Percentiles rank a stretch among this genome's conserved stretches.
Evolutionary conservation across 2,113 vertebrate genomes (phyloP).

Genomic region (Cynopterus brachyotis): DNA sequence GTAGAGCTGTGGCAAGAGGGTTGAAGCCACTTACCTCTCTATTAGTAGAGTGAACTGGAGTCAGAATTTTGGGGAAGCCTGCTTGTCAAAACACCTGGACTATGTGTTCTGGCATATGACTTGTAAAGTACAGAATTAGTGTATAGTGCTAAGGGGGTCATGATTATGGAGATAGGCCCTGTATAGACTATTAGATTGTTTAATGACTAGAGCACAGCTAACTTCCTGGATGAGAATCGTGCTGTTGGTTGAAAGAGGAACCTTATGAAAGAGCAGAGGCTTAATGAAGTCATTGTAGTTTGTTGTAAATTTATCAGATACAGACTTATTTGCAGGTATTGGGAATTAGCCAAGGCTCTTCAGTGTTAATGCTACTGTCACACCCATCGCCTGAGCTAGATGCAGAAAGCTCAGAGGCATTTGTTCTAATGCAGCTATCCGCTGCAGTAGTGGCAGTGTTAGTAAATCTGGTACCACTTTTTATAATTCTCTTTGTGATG

Average conservation of each 20-base stretch:
- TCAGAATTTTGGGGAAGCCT: neutral
- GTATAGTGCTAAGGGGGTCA: neutral
- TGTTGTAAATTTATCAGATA: neutral
- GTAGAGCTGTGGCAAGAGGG: neutral
- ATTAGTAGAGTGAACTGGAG: neutral
- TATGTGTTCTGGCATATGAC: neutral
- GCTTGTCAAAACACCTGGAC: neutral
- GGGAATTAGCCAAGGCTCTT: neutral
- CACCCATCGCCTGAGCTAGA: neutral
- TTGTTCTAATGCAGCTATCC: neutral
- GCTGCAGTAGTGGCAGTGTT: neutral
- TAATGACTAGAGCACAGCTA: neutral
- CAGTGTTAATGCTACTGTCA: neutral
- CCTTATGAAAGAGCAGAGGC: neutral
- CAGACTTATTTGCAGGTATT: neutral
- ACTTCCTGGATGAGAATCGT: neutral
- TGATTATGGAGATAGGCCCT: neutral
- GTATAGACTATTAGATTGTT: neutral
- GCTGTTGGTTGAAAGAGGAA: neutral
- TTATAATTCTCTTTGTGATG: neutral
- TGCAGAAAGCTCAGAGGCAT: neutral
- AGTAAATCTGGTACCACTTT: neutral
- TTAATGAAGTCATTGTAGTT: neutral
- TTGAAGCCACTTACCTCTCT: neutral
- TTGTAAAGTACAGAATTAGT: neutral